Percentiles rank a stretch among this genome's conserved stretches.
phyloP scores from a whole-genome alignment of 2,113 vertebrate species.

The Triplophysa rosa region DNA sequence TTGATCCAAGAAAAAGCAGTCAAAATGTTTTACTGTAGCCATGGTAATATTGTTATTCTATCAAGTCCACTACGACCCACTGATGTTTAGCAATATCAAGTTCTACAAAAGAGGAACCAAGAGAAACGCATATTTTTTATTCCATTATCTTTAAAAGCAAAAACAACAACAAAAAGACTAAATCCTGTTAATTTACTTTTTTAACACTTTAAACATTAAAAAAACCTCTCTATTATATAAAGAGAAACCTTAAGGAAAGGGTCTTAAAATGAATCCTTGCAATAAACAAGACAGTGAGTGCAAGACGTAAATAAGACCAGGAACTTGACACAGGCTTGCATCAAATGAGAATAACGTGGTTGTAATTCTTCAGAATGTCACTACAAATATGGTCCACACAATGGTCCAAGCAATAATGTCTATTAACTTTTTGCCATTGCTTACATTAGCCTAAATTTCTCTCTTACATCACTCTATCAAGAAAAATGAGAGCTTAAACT shows the following conservation, averaged over 20 bases:
- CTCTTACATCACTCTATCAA: not conserved
- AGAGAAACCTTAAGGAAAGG: not conserved
- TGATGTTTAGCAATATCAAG: not conserved
- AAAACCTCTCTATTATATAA: no score
- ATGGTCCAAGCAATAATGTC: not conserved
- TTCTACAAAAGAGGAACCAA: conserved; percentile 11
- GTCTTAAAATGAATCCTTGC: not conserved
- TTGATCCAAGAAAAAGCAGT: not conserved
- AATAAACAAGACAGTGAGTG: not conserved
- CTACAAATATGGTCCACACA: not conserved
- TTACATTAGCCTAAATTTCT: not conserved
- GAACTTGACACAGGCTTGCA: not conserved
- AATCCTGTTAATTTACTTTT: not conserved
- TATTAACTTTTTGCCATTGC: no score
- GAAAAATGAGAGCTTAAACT: conserved; percentile 6
- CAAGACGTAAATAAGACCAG: not conserved
- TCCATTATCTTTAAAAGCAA: not conserved
- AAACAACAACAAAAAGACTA: not conserved
- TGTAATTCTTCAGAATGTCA: not conserved
- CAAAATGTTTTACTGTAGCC: conserved; percentile 10
- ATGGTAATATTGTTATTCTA: conserved; percentile 9
- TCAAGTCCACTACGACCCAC: conserved; percentile 2
- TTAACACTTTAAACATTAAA: no score
- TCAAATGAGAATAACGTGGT: not conserved
- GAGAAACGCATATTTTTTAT: not conserved